Base-by-base conservation (phyloP, 1,140 invertebrate genomes). In the Reticulitermes speratus region DNA sequence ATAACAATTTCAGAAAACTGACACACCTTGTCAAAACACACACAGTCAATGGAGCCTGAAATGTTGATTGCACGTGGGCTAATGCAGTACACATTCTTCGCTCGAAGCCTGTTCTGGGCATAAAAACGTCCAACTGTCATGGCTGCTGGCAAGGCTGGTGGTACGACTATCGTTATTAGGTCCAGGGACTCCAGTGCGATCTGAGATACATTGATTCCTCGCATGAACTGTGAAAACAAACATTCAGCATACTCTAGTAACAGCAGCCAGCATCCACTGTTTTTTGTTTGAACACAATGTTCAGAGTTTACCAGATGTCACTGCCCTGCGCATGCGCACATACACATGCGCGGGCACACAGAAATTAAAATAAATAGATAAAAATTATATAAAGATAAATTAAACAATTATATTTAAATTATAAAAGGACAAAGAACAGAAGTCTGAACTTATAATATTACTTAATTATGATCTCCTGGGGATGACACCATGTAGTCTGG, bases 101-200 rank as follows among this genome's bases (percentile, higher is more conserved):
- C 94, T 90, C 96, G 94, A 30, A 99, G 91, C 6, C 98, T 92
- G 86, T 92, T 93, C 91, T 98, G 97, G 59, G 97, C 98, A 88
- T 96, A 95, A 59, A 96, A 93, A 89, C 94, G 92, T 69, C 97
- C 97, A 8, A 98, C 96, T 3, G 97, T 98, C 96, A 99, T 98
- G 14, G 98, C 98, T 25, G 97, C 97, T 25, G 97, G 97, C 19
- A 98, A 90, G 8, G 97, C 97, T 12, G 98, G 98, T 11, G 98
- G 98, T 12, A 99, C 97, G 1, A 98, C 97, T 84, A 99, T 98
- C 0, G 98, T 99, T 16, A 99, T 96, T 52, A 99, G 94, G 91
- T 99, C 98, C 82, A 99, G 91, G 3, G 97, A 91, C 87, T 92
- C 91, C 19, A 93, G 85, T 44, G 91, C 89, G 65, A 92, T 92